Conservation (phyloP, 2,888 invertebrate genomes). For the Drosophila peninsularis region DNA sequence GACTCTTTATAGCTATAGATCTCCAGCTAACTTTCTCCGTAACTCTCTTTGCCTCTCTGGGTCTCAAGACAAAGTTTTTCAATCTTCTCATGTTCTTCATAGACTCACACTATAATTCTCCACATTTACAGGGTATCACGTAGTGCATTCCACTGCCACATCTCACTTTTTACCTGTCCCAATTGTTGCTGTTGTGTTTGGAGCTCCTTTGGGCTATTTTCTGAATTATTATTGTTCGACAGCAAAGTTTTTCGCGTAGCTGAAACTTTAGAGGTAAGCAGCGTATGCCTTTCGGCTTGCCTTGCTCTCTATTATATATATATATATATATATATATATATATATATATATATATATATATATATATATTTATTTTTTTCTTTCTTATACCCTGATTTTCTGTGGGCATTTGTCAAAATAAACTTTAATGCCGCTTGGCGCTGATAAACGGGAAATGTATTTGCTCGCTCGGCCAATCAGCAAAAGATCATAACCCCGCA, state of each 20-base stretch:
- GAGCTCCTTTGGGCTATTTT: slow-evolving; percentile 60
- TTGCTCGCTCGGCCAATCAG: slow-evolving; percentile 40
- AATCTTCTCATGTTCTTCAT: too few relatives aligned
- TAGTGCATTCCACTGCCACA: neutral
- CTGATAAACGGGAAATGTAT: slow-evolving; percentile 15
- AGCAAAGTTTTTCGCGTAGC: slow-evolving; percentile 50
- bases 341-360: neutral
- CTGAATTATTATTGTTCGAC: slow-evolving; percentile 75
- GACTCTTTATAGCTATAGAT: too few relatives aligned
- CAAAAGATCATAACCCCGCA: slow-evolving; percentile 46
- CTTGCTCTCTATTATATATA: neutral
- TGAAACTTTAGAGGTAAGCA: slow-evolving; percentile 35
- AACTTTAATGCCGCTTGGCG: slow-evolving; percentile 12
- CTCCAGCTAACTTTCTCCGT: too few relatives aligned
- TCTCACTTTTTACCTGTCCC: neutral
- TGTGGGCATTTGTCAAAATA: slow-evolving; percentile 33
- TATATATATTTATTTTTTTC: neutral
- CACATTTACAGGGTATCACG: neutral
- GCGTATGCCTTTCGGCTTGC: slow-evolving; percentile 17
- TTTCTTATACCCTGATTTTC: neutral
- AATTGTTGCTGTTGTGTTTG: slow-evolving; percentile 13
- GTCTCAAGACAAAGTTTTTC: too few relatives aligned
- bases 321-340: neutral
- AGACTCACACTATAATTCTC: too few relatives aligned
- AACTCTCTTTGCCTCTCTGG: too few relatives aligned